phyloP scores from a whole-genome alignment of 1,140 invertebrate species.

The Hyles vespertilio region DNA sequence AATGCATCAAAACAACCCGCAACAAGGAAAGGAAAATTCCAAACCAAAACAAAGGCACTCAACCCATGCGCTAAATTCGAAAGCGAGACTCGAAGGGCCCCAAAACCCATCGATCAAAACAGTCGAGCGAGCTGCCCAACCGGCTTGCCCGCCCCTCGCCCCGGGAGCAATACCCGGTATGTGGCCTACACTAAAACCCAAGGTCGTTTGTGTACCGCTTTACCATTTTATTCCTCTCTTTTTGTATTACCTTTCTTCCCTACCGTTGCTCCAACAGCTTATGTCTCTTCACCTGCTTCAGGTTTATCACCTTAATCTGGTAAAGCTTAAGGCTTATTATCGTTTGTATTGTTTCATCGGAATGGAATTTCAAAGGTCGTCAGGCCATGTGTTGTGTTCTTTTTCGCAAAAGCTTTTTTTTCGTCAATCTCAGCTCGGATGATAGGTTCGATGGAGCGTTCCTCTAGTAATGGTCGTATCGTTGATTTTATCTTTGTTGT shows the following conservation, averaged over 20 bases:
- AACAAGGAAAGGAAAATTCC: neutral
- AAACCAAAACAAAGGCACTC: conserved; percentile 2
- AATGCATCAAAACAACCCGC: neutral
- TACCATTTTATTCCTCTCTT: conserved; percentile 52
- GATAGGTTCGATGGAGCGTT: conserved; percentile 4
- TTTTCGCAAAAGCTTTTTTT: conserved; percentile 58
- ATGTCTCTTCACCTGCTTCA: conserved; percentile 9
- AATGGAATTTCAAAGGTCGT: conserved; percentile 62
- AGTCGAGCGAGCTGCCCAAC: conserved; percentile 33
- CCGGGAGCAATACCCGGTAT: conserved; percentile 55
- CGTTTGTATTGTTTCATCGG: conserved; percentile 1
- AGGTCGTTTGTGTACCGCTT: conserved; percentile 66
- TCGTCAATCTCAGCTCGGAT: conserved; percentile 11
- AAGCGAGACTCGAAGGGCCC: conserved; percentile 13
- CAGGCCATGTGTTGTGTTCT: conserved; percentile 54
- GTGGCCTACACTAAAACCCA: conserved; percentile 67
- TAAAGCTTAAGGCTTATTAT: conserved; percentile 16
- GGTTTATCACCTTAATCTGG: conserved; percentile 20
- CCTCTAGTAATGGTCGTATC: too few relatives aligned
- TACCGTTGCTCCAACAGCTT: conserved; percentile 28
- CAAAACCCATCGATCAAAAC: conserved; percentile 40
- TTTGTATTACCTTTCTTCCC: conserved; percentile 61
- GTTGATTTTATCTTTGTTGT: too few relatives aligned
- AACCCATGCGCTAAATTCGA: conserved; percentile 1
- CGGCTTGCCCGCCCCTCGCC: conserved; percentile 32